Evolutionary conservation across 2,113 vertebrate genomes (phyloP), one percentile per base, ranked within the genome.

Genomic region (Perca flavescens): DNA sequence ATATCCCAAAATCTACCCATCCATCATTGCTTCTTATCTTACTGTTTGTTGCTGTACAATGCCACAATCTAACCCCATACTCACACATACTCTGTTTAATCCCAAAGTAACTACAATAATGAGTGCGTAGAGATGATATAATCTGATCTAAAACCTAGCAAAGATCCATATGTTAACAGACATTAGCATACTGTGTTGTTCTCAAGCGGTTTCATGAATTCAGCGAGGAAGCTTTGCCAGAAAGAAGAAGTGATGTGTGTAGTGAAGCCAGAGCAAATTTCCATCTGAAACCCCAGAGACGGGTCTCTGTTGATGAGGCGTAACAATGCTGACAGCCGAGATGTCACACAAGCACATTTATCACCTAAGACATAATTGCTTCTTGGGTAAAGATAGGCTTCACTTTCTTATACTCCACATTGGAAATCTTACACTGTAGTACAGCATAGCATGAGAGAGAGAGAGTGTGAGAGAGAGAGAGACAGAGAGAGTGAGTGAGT

Each of bases 271-370:
- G 71, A 83, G 64, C 62, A 80, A 66, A 83, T 88, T 84, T 92
- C 73, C 74, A 87, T 90, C 79, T 76, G 82, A 72, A 88, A 46
- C 83, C 52, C 78, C 5, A 3, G 82, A 91, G 89, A 84, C 43
- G 6, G 22, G 71, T 64, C 43, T 80, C 21, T 84, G 70, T 73
- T 85, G 85, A 86, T 86, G 88, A 93, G 81, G 74, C 67, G 43
- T 79, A 85, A 84, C 83, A 68, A 70, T 65, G 60, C 77, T 94
- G 92, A 90, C 88, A 88, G 87, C 88, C 57, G 57, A 84, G 79
- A 77, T 79, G 81, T 83, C 75, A 57, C 79, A 73, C 57, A 66
- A 49, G 15, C 83, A 88, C 81, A 86, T 92, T 88, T 82, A 91
- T 88, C 88, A 88, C 69, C 53, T 21, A 31, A 52, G 65, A 86